Conservation (phyloP, 2,888 invertebrate species). For the Pterostichus madidus region DNA sequence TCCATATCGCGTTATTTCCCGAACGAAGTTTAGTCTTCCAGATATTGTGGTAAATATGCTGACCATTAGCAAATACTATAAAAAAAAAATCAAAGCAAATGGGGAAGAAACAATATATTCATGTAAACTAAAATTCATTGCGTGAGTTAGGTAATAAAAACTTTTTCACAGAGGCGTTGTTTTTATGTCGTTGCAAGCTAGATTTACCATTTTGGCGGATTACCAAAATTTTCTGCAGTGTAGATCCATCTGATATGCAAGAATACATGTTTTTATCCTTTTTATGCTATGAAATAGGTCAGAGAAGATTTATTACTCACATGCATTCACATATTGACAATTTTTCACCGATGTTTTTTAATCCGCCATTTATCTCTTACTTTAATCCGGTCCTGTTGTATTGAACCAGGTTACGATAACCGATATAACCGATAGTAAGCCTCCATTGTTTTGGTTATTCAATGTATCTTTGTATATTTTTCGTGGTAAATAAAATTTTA, state of each 20-base stretch:
- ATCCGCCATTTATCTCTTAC: slow-evolving; percentile 45
- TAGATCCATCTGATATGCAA: slow-evolving; percentile 47
- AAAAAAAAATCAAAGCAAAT: no score
- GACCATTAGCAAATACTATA: no score
- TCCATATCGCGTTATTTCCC: no score
- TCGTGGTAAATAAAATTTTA: background rate
- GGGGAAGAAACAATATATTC: no score
- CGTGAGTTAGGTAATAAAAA: background rate
- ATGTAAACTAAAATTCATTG: no score
- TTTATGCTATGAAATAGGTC: slow-evolving; percentile 44
- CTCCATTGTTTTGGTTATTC: slow-evolving; percentile 41
- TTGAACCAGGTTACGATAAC: slow-evolving; percentile 19
- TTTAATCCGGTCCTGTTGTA: slow-evolving; percentile 43
- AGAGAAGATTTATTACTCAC: slow-evolving; percentile 31
- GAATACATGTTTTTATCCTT: slow-evolving; percentile 43
- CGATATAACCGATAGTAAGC: slow-evolving; percentile 20
- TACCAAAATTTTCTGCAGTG: slow-evolving; percentile 46
- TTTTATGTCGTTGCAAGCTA: background rate
- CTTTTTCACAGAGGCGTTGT: background rate
- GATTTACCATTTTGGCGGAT: slow-evolving; percentile 44
- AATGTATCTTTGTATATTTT: background rate
- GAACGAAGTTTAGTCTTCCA: no score
- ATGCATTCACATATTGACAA: slow-evolving; percentile 58
- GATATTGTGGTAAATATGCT: no score
- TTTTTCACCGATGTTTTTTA: slow-evolving; percentile 51